Base-by-base conservation (phyloP, 2,888 invertebrate species). In the Diaprepes abbreviatus region DNA sequence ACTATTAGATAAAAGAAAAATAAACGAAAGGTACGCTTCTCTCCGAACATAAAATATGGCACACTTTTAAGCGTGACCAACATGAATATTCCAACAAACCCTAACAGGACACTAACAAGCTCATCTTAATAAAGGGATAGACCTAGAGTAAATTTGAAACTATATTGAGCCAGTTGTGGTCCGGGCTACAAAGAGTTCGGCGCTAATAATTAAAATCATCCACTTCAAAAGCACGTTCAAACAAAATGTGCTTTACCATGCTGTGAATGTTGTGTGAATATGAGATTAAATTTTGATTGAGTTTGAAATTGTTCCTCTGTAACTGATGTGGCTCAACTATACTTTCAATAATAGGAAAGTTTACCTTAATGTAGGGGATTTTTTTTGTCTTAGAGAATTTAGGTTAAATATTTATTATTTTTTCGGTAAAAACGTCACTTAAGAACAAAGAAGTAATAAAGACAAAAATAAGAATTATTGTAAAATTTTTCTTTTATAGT, bases 221-320 rank as follows among this genome's bases (percentile, higher is more conserved):
- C 60, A 66, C 66, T 70, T 66, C 66, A 70, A 70, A 70, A 70
- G 70, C 70, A 70, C 63, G 66, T 70, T 70, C 70, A 62, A 66
- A 70, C 70, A 66, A 70, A 70, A 66, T 66, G 57, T 70, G 62
- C 66, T 66, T 62, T 70, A 62, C 54, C 58, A 54, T 58, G 52
- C 36, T 69, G 64, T 50, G 69, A 69, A 69, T 69, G 69, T 69
- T 69, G 60, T 66, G 57, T 66, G 70, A 70, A 66, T 70, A 66
- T 70, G 62, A 58, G 70, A 70, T 70, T 70, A 70, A 70, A 66
- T 66, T 70, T 70, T 70, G 70, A 70, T 70, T 70, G 57, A 65
- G 66, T 70, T 70, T 70, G 63, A 55, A 70, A 70, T 70, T 70
- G 63, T 70, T 62, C 58, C 63, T 40, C 69, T 64, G 64, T 57